Evolutionary conservation across 2,113 vertebrate genomes (phyloP), one percentile per base, ranked within the genome.

Genomic region (Mugil cephalus): DNA sequence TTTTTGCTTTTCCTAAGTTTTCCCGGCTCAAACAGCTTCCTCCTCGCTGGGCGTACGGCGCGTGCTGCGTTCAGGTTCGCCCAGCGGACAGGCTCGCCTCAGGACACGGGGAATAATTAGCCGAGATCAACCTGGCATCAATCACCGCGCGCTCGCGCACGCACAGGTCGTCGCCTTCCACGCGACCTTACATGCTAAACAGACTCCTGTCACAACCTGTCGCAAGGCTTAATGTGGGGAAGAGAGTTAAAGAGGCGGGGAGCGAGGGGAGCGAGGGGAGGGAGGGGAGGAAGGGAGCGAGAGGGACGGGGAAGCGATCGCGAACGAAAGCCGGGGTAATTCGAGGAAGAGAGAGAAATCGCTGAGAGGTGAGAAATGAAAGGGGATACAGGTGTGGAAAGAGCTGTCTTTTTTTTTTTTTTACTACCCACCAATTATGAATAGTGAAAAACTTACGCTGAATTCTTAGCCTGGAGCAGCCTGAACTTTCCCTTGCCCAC

Each of bases 21-120:
- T 82, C 24, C 69, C 53, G 38, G 48, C 63, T 76, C 61, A 56
- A 59, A 55, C 18, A 39, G 60, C 24, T 52, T 0, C 51, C 55
- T 45, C 40, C 35, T 63, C 24, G 4, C 21, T 15, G 47, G 54
- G 43, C 11, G 6, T 68, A 60, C 58, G 30, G 77, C 55, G 60
- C 50, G 55, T 35, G 70, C 77, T 76, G 52, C 69, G 79, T 63
- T 84, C 59, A 52, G 65, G 80, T 77, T 82, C 72, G 56, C 55
- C 68, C 63, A 40, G 63, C 80, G 84, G 89, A 78, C 84, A 74
- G 63, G 34, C 70, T 85, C 65, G 77, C 86, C 86, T 88, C 84
- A 75, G 90, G 89, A 87, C 79, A 79, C 83, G 84, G 46, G 76
- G 67, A 85, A 88, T 91, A 92, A 88, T 91, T 89, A 89, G 85